A percentile compares a stretch with the other conserved stretches of the same genome.
phyloP scores from a whole-genome alignment of 2,113 vertebrate genomes.

The Pseudonaja textilis region DNA sequence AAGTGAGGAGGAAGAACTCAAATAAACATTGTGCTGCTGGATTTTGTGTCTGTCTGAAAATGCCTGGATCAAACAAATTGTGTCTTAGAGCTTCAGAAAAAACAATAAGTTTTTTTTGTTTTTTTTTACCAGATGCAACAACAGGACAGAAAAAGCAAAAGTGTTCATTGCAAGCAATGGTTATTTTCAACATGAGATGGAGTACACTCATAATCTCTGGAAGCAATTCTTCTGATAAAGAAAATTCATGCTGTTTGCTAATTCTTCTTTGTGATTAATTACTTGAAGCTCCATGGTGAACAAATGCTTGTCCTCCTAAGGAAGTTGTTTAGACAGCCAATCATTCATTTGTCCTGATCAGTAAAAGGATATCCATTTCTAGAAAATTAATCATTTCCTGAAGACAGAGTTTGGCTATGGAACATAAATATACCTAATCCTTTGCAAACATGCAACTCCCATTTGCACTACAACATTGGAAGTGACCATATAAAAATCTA shows the following conservation, averaged over 20 bases:
- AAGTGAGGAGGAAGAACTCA: background rate
- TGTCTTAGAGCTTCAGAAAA: background rate
- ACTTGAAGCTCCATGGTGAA: slow-evolving; percentile 22
- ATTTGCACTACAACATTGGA: slow-evolving; percentile 3
- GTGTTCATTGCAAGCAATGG: background rate
- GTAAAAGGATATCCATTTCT: background rate
- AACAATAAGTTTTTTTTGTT: background rate
- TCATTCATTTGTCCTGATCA: slow-evolving; percentile 30
- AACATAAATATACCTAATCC: slow-evolving; percentile 25
- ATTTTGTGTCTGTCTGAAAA: background rate
- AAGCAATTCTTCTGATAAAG: slow-evolving; percentile 32
- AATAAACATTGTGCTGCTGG: background rate
- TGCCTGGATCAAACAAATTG: background rate
- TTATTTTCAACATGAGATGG: background rate
- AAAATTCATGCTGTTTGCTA: slow-evolving; percentile 34
- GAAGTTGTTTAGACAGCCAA: slow-evolving; percentile 30
- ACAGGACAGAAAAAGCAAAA: background rate
- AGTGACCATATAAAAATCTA: background rate
- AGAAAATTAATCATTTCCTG: slow-evolving; percentile 11
- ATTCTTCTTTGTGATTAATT: slow-evolving; percentile 33
- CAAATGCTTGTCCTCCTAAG: slow-evolving; percentile 1
- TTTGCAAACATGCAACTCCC: slow-evolving; percentile 16
- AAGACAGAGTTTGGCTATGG: slow-evolving; percentile 33
- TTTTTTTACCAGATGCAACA: background rate
- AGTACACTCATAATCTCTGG: background rate